phyloP scores from a whole-genome alignment of 2,888 invertebrate genomes.

The Drosophila mayaguana region DNA sequence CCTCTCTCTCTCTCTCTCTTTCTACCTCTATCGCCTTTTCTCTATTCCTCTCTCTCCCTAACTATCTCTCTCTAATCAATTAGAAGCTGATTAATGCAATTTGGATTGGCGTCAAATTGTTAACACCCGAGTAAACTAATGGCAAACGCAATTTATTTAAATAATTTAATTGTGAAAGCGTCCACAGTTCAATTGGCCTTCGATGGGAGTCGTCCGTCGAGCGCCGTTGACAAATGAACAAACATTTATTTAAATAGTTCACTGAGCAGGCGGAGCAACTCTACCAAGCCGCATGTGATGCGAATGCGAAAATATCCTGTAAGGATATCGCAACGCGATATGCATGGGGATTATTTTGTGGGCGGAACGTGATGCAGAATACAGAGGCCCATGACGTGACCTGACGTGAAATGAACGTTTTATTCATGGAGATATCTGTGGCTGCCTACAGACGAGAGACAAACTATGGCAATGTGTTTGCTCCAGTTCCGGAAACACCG shows the following conservation, averaged over 20 bases:
- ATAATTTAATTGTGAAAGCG: conserved; percentile 23
- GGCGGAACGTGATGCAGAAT: too few species aligned
- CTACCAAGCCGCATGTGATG: background rate
- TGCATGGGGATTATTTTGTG: background rate
- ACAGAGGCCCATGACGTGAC: too few species aligned
- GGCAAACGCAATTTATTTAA: conserved; percentile 43
- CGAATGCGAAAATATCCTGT: background rate
- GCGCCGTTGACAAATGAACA: conserved; percentile 49
- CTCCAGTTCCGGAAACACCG: too few species aligned
- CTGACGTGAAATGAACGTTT: too few species aligned
- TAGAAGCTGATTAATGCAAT: conserved; percentile 16
- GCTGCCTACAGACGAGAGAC: too few species aligned
- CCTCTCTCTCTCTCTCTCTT: too few species aligned
- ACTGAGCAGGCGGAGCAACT: conserved; percentile 19
- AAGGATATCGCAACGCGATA: background rate
- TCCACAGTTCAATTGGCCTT: conserved; percentile 17
- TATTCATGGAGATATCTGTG: too few species aligned
- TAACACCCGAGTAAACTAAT: conserved; percentile 15
- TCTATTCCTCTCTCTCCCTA: too few species aligned
- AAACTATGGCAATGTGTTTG: too few species aligned
- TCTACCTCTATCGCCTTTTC: too few species aligned
- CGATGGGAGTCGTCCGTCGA: conserved; percentile 17
- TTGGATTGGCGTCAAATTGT: conserved; percentile 19
- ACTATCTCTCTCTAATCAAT: too few species aligned
- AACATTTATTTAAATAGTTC: conserved; percentile 41